Conservation (phyloP, 2,113 vertebrate genomes). For the Ciconia stormi region DNA sequence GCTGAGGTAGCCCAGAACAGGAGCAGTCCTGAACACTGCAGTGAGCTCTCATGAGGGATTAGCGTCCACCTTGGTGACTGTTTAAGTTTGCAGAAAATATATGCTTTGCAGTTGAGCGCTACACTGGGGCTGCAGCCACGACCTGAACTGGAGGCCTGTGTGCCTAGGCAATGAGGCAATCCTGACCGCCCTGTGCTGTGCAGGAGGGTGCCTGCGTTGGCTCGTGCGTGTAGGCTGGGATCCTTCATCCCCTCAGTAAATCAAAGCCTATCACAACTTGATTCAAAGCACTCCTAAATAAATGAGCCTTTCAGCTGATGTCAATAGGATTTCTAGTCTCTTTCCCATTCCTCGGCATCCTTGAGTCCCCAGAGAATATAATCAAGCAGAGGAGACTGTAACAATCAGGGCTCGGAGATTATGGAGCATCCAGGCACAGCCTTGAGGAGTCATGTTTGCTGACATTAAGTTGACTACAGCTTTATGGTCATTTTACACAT, state of each 20-base stretch:
- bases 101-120: not conserved
- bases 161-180: fast-evolving
- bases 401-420: not conserved
- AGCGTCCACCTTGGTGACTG: too few relatives aligned
- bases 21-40: not conserved
- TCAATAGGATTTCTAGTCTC: not conserved
- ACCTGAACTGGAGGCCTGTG: not conserved
- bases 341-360: not conserved
- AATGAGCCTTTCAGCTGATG: slow-evolving; percentile 6
- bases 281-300: not conserved
- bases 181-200: not conserved
- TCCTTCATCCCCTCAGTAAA: not conserved
- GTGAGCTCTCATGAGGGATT: not conserved
- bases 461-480: slow-evolving; percentile 29
- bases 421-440: not conserved
- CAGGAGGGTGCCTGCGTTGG: not conserved
- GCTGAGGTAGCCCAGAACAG: not conserved
- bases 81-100: not conserved
- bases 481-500: slow-evolving; percentile 30
- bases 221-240: fast-evolving
- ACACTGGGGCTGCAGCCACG: not conserved
- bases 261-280: not conserved
- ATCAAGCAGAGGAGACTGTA: not conserved
- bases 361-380: not conserved
- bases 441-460: slow-evolving; percentile 34